phyloP scores from a whole-genome alignment of 1,140 invertebrate genomes.

The Hyphantria cunea region DNA sequence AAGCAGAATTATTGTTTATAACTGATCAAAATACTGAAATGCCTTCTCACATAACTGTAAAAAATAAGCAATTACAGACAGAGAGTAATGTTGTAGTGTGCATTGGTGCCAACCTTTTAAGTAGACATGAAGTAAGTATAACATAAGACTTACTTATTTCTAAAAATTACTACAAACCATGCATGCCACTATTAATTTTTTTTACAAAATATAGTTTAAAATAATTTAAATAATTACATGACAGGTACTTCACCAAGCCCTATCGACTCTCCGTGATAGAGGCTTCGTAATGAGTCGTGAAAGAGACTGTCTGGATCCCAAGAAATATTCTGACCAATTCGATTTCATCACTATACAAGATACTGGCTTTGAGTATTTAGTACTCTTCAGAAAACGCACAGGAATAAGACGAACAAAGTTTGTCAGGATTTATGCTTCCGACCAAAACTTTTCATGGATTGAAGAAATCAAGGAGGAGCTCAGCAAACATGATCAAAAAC shows the following conservation, averaged over 20 bases:
- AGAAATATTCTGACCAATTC: slow-evolving; percentile 55
- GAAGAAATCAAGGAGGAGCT: slow-evolving; percentile 81
- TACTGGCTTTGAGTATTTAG: slow-evolving; percentile 70
- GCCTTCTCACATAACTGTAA: slow-evolving; percentile 80
- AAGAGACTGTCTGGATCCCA: slow-evolving; percentile 58
- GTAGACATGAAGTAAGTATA: slow-evolving; percentile 57
- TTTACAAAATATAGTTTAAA: too few species aligned
- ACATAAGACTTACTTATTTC: too few species aligned
- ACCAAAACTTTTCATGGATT: slow-evolving; percentile 68
- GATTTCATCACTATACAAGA: slow-evolving; percentile 73
- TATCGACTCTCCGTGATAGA: slow-evolving; percentile 67
- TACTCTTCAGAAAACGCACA: slow-evolving; percentile 68
- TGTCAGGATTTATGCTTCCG: slow-evolving; percentile 55
- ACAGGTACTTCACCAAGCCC: slow-evolving; percentile 68
- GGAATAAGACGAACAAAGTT: slow-evolving; percentile 72
- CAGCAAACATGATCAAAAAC: slow-evolving; percentile 79
- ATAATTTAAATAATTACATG: too few species aligned
- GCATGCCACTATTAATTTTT: too few species aligned
- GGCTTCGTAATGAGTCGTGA: slow-evolving; percentile 80
- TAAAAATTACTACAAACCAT: too few species aligned
- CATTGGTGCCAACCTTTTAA: slow-evolving; percentile 76
- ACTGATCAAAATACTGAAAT: slow-evolving; percentile 78
- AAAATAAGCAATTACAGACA: slow-evolving; percentile 83
- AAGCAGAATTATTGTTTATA: slow-evolving; percentile 77
- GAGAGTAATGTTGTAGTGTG: slow-evolving; percentile 84